Evolutionary conservation across 2,888 invertebrate species (phyloP), one percentile per base, ranked within the genome.

Genomic region (Sphecodes monilicornis): DNA sequence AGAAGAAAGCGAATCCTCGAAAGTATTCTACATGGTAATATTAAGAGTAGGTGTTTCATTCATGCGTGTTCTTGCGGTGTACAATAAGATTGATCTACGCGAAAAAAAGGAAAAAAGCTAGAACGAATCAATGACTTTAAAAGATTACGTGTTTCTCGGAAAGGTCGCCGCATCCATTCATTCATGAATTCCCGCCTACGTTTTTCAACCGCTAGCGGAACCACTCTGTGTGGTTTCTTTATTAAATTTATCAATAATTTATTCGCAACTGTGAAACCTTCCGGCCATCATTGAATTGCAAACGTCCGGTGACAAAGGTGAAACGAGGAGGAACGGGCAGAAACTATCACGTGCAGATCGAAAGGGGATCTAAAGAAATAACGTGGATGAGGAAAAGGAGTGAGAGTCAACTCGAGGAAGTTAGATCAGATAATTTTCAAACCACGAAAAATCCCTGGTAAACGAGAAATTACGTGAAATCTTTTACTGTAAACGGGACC

Each of bases 121-220:
- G 75, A 75, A 68, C 78, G 78, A 82, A 82, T 82, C 82, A 75
- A 84, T 78, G 71, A 71, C 29, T 78, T 84, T 82, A 84, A 78
- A 78, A 78, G 74, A 84, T 84, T 80, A 84, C 85, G 69, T 66
- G 75, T 39, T 71, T 75, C 74, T 60, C 68, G 71, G 80, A 75
- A 84, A 85, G 76, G 41, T 54, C 76, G 64, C 46, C 54, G 26
- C 70, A 78, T 84, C 74, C 84, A 71, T 85, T 84, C 85, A 84
- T 84, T 84, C 85, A 85, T 85, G 84, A 80, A 80, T 72, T 74
- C 80, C 68, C 69, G 26, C 64, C 50, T 64, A 32, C 79, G 74
- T 74, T 82, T 75, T 57, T 26, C 70, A 71, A n/a, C 54, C 64
- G 22, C 10, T 16, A 29, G 6, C 54, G 26, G 43, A 2, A 22